Evolutionary conservation across 1,140 invertebrate genomes (phyloP), one percentile per base, ranked within the genome.

Genomic region (Stenopsyche tienmushanensis): DNA sequence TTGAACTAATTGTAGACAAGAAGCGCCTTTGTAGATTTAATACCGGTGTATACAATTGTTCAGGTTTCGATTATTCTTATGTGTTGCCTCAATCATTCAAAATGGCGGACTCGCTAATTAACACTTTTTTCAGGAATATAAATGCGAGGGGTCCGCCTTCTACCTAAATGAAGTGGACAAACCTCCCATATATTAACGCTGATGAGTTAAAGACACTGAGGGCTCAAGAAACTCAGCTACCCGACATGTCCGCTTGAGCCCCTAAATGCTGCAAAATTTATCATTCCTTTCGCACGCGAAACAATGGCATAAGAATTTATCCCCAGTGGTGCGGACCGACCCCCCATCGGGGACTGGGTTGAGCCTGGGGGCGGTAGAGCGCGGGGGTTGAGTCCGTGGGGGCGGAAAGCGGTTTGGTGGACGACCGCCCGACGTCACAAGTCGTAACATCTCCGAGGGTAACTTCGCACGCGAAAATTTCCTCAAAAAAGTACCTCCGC

Each of bases 231-330:
- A 17, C 45, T 49, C 45, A 20, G 18, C 45, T 17, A 9, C n/a
- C 45, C 17, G 45, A 49, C 45, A 21, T 49, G 45, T 49, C 18
- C 45, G 13, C 45, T 39, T 49, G 13, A 49, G 45, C 45, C 45
- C 17, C 50, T 53, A n/a, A 23, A 21, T 25, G 15, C 7, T 9
- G 17, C 50, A 25, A 53, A 53, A 53, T 53, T 25, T 53, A 53
- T 53, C 50, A 53, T 53, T 24, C 50, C 50, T 21, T 29, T 29
- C 50, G 50, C 50, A 29, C 50, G 10, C 50, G 21, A 26, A 53
- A 53, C 50, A 53, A 53, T 53, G 50, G 23, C 50, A 29, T 29
- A 53, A 53, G 50, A 53, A 53, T 53, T 53, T 53, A 53, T 53
- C 50, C 50, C 23, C 50, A 9, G 23, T 23, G 23, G 47, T 50